Conservation (phyloP, 1,140 invertebrate genomes). For the Agrilus planipennis region DNA sequence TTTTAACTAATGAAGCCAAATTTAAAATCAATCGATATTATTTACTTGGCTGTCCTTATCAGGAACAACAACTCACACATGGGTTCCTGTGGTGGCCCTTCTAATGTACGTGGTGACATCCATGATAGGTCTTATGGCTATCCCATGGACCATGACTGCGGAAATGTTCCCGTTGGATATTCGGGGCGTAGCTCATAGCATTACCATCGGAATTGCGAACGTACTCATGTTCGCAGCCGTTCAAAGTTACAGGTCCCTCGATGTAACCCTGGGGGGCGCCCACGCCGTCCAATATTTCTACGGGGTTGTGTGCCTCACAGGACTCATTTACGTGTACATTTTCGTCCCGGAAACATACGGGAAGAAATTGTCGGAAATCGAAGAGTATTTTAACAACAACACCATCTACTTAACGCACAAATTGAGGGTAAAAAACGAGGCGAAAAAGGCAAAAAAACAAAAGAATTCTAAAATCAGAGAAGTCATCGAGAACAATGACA, state of each 20-base stretch:
- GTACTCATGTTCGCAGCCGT: constrained; percentile 42
- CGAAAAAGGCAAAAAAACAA: background rate
- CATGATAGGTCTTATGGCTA: constrained; percentile 44
- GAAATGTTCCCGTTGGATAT: constrained; percentile 48
- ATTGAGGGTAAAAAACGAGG: constrained; percentile 9
- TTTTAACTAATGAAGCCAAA: too few species aligned
- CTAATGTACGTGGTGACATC: constrained; percentile 43
- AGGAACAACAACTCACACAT: constrained; percentile 19
- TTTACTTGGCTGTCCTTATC: too few species aligned
- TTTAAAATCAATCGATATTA: too few species aligned
- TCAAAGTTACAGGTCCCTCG: constrained; percentile 37
- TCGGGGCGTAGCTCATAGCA: constrained; percentile 41
- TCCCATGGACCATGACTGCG: constrained; percentile 49
- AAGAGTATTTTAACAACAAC: constrained; percentile 45
- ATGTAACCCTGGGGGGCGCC: constrained; percentile 37
- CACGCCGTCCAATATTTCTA: constrained; percentile 57
- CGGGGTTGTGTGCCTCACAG: constrained; percentile 45
- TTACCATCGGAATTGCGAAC: constrained; percentile 38
- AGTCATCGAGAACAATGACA: background rate
- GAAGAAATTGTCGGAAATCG: constrained; percentile 54
- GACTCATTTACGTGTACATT: constrained; percentile 45
- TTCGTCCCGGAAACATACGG: constrained; percentile 61
- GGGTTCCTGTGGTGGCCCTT: constrained; percentile 31
- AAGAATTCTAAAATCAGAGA: constrained; percentile 7
- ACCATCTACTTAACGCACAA: constrained; percentile 23